phyloP scores from a whole-genome alignment of 2,797 vertebrate species.

The Dallia pectoralis region DNA sequence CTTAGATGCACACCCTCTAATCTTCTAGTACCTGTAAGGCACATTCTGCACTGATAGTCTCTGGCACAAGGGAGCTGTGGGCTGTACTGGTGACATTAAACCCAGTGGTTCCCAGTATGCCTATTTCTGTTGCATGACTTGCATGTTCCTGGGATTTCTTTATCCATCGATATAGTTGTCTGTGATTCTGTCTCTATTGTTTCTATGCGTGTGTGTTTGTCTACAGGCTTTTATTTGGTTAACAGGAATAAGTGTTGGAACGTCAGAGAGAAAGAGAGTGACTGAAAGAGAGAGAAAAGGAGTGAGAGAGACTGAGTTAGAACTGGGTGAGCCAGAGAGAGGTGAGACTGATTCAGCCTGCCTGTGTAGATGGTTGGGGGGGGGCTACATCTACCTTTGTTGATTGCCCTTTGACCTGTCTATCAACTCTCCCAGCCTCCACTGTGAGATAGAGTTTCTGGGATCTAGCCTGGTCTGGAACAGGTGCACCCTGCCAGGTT shows the following conservation, averaged over 20 bases:
- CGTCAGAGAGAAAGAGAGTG: slow-evolving; percentile 10
- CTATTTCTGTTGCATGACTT: slow-evolving; percentile 13
- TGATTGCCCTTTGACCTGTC: slow-evolving; percentile 56
- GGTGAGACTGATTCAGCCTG: not conserved
- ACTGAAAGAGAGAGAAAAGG: not conserved
- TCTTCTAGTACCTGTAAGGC: not conserved
- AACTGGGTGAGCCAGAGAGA: not conserved
- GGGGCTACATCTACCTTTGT: slow-evolving; percentile 49
- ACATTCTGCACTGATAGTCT: not conserved
- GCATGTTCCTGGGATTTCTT: not conserved
- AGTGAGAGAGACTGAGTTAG: not conserved
- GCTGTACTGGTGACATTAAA: too few relatives aligned
- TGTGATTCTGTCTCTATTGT: slow-evolving; percentile 6
- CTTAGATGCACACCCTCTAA: not conserved
- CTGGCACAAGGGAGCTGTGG: not conserved
- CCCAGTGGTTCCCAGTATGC: too few relatives aligned
- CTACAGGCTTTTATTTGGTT: not conserved
- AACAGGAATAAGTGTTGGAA: not conserved
- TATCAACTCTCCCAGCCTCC: slow-evolving; percentile 50
- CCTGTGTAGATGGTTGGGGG: slow-evolving; percentile 13
- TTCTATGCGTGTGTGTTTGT: not conserved
- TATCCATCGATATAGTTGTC: not conserved
- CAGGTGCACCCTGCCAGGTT: slow-evolving; percentile 54
- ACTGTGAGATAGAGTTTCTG: slow-evolving; percentile 58
- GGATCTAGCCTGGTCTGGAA: slow-evolving; percentile 44